Evolutionary conservation across 2,797 vertebrate genomes (phyloP).

Genomic region (Selene dorsalis): DNA sequence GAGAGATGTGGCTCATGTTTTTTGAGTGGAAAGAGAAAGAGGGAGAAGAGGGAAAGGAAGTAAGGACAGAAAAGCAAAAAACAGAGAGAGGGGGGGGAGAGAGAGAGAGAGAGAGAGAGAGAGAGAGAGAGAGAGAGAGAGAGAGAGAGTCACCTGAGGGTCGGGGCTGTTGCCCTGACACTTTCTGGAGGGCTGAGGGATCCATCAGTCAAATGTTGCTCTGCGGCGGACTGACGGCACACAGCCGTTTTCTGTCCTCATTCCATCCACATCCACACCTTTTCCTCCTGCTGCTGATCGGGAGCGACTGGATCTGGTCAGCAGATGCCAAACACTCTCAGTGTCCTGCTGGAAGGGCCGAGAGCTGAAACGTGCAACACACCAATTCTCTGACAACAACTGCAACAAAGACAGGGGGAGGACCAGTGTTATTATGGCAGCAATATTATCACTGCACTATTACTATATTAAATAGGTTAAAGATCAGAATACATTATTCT

Average conservation of each 20-base stretch:
- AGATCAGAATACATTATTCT: neutral
- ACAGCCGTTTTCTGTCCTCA: slow-evolving; percentile 82
- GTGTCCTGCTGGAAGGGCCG: slow-evolving; percentile 56
- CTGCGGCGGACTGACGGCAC: slow-evolving; percentile 65
- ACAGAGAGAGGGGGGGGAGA: no score
- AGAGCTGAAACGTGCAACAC: slow-evolving; percentile 62
- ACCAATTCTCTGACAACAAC: slow-evolving; percentile 41
- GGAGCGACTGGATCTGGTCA: slow-evolving; percentile 77
- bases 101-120: slow-evolving; percentile 44
- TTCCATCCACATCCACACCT: slow-evolving; percentile 84
- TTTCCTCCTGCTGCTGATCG: slow-evolving; percentile 75
- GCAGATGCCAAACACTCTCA: slow-evolving; percentile 82
- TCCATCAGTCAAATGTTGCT: slow-evolving; percentile 65
- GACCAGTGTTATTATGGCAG: slow-evolving; percentile 28
- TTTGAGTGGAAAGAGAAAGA: slow-evolving; percentile 1
- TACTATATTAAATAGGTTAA: slow-evolving; percentile 14
- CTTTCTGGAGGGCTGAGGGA: slow-evolving; percentile 63
- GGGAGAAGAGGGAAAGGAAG: slow-evolving; percentile 26
- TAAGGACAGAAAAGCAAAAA: slow-evolving; percentile 32
- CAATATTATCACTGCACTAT: slow-evolving; percentile 5
- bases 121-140: slow-evolving; percentile 35
- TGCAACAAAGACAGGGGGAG: slow-evolving; percentile 36
- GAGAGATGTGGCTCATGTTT: slow-evolving; percentile 25
- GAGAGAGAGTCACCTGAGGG: slow-evolving; percentile 73
- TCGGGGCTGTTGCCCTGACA: slow-evolving; percentile 62